Evolutionary conservation across 23 tunicate genomes (phyloP).

Genomic region (Styela clava): DNA sequence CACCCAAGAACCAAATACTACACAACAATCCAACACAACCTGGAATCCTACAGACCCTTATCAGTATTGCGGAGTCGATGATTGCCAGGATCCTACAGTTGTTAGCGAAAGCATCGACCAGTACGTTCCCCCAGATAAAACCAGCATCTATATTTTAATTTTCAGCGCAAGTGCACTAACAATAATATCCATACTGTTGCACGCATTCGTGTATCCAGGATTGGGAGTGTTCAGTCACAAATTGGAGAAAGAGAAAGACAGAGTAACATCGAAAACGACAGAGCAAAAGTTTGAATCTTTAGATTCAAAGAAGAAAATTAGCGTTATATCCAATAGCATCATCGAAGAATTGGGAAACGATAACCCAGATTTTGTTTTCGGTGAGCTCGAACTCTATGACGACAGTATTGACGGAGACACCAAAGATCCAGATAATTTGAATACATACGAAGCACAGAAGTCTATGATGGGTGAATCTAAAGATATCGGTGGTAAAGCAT

Average conservation of each 20-base stretch:
- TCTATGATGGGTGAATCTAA: no score
- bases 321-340: background rate
- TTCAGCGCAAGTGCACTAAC: background rate
- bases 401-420: no score
- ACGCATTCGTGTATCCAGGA: conserved; percentile 27
- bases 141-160: conserved; percentile 3
- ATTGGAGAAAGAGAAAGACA: background rate
- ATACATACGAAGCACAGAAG: no score
- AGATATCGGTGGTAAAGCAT: no score
- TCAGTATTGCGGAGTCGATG: conserved; percentile 41
- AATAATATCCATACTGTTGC: background rate
- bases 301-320: no score
- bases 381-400: background rate
- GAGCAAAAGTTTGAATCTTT: background rate
- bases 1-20: background rate
- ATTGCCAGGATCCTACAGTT: conserved; percentile 41
- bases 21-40: background rate
- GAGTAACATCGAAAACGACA: background rate
- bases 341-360: background rate
- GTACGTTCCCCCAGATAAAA: conserved; percentile 30
- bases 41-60: background rate
- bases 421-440: no score
- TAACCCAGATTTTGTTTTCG: background rate
- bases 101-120: conserved; percentile 24
- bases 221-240: background rate